Percentiles rank a stretch among this genome's conserved stretches.
Conservation (phyloP, 1,140 invertebrate genomes). For the Pseudomyrmex concolor region DNA sequence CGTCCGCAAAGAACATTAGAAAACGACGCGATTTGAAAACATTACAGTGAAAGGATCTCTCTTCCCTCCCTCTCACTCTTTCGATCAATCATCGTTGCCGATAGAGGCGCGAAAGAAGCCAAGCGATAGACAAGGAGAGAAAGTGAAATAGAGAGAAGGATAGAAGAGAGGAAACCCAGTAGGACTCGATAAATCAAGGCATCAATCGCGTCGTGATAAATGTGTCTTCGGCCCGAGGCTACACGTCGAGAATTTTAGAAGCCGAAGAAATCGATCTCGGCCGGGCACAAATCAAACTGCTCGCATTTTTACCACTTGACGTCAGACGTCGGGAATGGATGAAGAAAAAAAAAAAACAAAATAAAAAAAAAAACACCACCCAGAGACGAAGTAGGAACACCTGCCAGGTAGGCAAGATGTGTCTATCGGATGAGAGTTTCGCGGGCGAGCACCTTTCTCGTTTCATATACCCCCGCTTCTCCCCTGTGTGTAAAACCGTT, state of each 20-base stretch:
- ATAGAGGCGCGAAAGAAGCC: slow-evolving; percentile 3
- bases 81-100: slow-evolving; percentile 23
- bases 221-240: slow-evolving; percentile 56
- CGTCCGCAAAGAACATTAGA: slow-evolving; percentile 28
- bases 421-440: slow-evolving; percentile 51
- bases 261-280: slow-evolving; percentile 61
- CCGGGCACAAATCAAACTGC: slow-evolving; percentile 52
- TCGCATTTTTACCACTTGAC: slow-evolving; percentile 64
- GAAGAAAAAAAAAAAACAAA: too few relatives aligned
- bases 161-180: slow-evolving; percentile 20
- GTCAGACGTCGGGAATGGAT: slow-evolving; percentile 30
- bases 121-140: not conserved
- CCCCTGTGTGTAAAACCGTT: not conserved
- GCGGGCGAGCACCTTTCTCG: slow-evolving; percentile 18
- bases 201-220: slow-evolving; percentile 59
- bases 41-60: slow-evolving; percentile 60
- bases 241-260: slow-evolving; percentile 41
- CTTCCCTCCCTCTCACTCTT: slow-evolving; percentile 4
- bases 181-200: slow-evolving; percentile 51
- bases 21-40: slow-evolving; percentile 61
- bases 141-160: slow-evolving; percentile 21
- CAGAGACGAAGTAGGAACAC: slow-evolving; percentile 50
- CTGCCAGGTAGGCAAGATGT: slow-evolving; percentile 53
- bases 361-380: slow-evolving; percentile 32
- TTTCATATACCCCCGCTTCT: not conserved